Evolutionary conservation across 2,888 invertebrate genomes (phyloP), one percentile per base, ranked within the genome.

Genomic region (Mesorhabditis belari): DNA sequence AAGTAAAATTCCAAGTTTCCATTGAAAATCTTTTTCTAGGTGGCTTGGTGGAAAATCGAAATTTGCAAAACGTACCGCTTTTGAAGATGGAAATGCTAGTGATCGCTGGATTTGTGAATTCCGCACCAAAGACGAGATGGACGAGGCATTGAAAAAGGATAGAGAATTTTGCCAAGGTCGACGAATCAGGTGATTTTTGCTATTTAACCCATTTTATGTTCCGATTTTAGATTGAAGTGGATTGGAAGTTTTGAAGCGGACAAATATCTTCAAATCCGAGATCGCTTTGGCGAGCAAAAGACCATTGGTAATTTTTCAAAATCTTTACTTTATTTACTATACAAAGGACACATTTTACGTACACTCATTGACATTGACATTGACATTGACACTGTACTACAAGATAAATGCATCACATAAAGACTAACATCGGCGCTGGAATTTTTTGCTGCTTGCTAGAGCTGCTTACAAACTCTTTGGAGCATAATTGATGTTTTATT

Each of bases 81-180:
- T 72, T 55, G 55, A 69, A 1, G 73, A 72, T 57, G 71, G 73
- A 23, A 73, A 74, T 25, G 70, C 71, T 6, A 73, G 75, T 0
- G 77, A 77, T 60, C 60, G 71, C 6, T 77, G 77, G 77, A 63
- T 77, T n/a, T 72, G 74, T 19, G 75, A 74, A 60, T 75, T 74
- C 56, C 66, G 68, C 29, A 67, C 61, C 49, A 69, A 69, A 28
- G 59, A 57, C 27, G 26, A 61, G 9, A 63, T 66, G 63, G 61
- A 65, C 9, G 56, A 64, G 21, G 64, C 66, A 3, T 59, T 61
- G 44, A 9, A 25, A 9, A 24, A 54, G 24, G 9, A 26, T 27
- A 26, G 12, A 19, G 17, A 54, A 27, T 17, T 5, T 17, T 21
- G 23, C 54, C 12, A 17, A 9, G 54, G 12, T 12, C 25, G 27